Percentiles rank a stretch among this genome's conserved stretches.
Conservation (phyloP, 2,113 vertebrate genomes). For the Herpetotheres cachinnans region DNA sequence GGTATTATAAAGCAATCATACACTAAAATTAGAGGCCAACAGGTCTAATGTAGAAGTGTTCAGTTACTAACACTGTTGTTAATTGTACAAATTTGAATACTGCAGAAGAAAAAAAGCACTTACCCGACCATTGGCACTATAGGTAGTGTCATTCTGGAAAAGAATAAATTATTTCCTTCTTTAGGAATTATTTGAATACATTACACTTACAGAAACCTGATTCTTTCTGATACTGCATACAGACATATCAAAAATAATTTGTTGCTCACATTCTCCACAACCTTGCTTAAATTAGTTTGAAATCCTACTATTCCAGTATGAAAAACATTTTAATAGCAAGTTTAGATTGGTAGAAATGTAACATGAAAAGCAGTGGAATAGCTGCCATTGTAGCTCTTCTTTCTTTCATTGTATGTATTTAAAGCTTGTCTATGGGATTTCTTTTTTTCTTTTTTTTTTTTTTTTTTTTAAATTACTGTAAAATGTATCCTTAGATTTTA, state of each 20-base stretch:
- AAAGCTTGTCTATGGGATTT: neutral
- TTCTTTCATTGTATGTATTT: neutral
- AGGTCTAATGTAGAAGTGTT: neutral
- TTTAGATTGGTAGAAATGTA: neutral
- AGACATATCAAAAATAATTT: neutral
- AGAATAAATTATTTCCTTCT: neutral
- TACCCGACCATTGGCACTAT: constrained; percentile 14
- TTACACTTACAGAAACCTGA: neutral
- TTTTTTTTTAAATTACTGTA: neutral
- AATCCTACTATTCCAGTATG: neutral
- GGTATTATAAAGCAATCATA: neutral
- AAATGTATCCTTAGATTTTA: neutral
- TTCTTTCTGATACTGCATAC: neutral
- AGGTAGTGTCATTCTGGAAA: constrained; percentile 49
- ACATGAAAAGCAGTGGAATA: neutral
- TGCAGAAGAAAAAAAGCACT: neutral
- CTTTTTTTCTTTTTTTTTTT: neutral
- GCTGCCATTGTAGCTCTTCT: neutral
- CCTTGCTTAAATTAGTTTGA: neutral
- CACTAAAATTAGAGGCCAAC: neutral
- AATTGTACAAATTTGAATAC: neutral
- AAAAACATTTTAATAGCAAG: neutral
- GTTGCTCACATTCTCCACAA: neutral
- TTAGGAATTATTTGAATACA: neutral
- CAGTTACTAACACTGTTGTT: neutral